phyloP scores from a whole-genome alignment of 2,113 vertebrate species.

The Hipposideros armiger region DNA sequence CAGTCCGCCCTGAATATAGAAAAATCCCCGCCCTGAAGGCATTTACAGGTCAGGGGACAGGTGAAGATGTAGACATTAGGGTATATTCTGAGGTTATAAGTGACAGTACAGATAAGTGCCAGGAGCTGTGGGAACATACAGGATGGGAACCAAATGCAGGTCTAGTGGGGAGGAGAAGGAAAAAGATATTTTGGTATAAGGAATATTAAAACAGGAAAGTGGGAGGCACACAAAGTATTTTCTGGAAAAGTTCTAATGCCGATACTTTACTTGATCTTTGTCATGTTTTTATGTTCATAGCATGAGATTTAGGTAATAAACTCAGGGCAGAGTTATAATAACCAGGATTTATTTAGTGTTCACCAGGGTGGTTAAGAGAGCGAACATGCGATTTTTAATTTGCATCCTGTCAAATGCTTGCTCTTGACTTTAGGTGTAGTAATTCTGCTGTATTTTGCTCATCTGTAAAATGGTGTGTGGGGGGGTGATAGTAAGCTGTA shows the following conservation, averaged over 20 bases:
- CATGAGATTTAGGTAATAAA: background rate
- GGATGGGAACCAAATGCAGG: background rate
- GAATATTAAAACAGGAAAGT: background rate
- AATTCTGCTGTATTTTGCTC: background rate
- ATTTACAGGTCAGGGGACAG: background rate
- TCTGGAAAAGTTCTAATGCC: background rate
- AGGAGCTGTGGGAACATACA: background rate
- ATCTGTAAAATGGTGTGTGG: background rate
- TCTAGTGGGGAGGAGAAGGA: background rate
- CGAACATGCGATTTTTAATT: background rate
- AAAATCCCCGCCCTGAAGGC: background rate
- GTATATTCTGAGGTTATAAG: background rate
- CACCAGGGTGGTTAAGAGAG: background rate
- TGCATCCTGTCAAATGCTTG: background rate
- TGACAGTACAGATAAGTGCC: background rate
- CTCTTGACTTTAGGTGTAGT: background rate
- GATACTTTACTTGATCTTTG: background rate
- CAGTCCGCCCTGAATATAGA: background rate
- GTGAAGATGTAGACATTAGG: background rate
- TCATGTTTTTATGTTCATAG: background rate
- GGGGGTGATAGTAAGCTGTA: background rate
- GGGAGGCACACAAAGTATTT: background rate
- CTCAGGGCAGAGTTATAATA: background rate
- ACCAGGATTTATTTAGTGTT: background rate
- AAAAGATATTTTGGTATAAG: slow-evolving; percentile 2